Conservation (phyloP, 2,113 vertebrate genomes). For the Addax nasomaculatus region DNA sequence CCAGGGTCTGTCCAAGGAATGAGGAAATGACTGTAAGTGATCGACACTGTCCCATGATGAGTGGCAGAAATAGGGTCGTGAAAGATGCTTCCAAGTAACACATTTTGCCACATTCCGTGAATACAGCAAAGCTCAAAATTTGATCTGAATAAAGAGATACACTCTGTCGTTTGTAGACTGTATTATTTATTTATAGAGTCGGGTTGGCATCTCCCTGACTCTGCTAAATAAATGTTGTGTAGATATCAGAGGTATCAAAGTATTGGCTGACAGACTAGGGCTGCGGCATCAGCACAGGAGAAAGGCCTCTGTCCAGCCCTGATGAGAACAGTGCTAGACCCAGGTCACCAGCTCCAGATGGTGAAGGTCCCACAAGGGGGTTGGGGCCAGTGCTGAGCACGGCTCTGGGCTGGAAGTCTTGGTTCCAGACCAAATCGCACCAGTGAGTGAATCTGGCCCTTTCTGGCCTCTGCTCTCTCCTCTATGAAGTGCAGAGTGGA, state of each 20-base stretch:
- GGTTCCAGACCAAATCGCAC: rapidly evolving
- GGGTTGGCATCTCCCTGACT: background rate
- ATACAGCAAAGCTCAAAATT: background rate
- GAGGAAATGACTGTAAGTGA: background rate
- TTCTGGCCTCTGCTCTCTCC: background rate
- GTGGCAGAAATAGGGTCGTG: background rate
- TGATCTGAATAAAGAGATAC: too few relatives aligned
- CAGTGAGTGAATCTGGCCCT: rapidly evolving
- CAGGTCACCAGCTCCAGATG: background rate
- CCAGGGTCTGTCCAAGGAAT: background rate
- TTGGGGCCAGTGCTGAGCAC: rapidly evolving
- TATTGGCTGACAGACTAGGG: background rate
- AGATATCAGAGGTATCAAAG: rapidly evolving
- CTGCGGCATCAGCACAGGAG: background rate
- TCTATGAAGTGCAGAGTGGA: background rate
- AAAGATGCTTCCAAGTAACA: background rate
- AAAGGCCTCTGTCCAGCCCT: rapidly evolving
- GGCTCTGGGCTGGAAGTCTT: background rate
- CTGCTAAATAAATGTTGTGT: too few relatives aligned
- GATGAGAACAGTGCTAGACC: rapidly evolving
- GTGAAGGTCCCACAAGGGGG: too few relatives aligned
- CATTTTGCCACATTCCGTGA: background rate
- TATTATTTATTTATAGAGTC: background rate
- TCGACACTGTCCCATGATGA: background rate
- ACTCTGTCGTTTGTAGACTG: background rate